Percentiles rank a stretch among this genome's conserved stretches.
phyloP scores from a whole-genome alignment of 2,113 vertebrate species.

The Falco punctatus region DNA sequence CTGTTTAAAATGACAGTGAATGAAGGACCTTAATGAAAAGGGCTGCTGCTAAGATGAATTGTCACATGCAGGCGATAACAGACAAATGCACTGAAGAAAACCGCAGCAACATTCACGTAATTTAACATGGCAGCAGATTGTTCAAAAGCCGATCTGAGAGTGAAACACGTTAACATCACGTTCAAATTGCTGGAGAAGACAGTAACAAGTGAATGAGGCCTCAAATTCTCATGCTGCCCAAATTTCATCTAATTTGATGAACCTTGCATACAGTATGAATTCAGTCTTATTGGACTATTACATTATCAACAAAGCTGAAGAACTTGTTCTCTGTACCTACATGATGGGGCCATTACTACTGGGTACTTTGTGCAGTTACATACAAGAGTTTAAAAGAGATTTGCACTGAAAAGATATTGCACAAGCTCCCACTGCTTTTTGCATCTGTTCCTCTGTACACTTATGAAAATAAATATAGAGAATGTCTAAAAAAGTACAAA shows the following conservation, averaged over 20 bases:
- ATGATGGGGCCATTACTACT: background rate
- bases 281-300: background rate
- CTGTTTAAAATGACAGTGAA: background rate
- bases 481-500: conserved; percentile 23
- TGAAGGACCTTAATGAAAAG: background rate
- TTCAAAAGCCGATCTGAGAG: background rate
- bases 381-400: background rate
- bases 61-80: background rate
- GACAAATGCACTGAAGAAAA: background rate
- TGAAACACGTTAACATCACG: background rate
- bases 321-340: background rate
- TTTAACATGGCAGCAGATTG: background rate
- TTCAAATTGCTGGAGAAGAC: background rate
- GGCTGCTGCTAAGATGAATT: background rate
- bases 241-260: background rate
- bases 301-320: background rate
- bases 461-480: conserved; percentile 33
- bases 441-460: conserved; percentile 1
- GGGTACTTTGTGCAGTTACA: background rate
- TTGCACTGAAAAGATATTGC: background rate
- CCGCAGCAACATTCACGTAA: background rate
- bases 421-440: background rate
- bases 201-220: background rate
- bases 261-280: background rate
- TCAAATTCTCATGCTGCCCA: background rate